Percentiles rank a stretch among this genome's conserved stretches.
These are phyloP conservation scores for Uropetala carovei DNA, from an alignment of 2,888 invertebrate species.

Conservation along the genomic window DNA sequence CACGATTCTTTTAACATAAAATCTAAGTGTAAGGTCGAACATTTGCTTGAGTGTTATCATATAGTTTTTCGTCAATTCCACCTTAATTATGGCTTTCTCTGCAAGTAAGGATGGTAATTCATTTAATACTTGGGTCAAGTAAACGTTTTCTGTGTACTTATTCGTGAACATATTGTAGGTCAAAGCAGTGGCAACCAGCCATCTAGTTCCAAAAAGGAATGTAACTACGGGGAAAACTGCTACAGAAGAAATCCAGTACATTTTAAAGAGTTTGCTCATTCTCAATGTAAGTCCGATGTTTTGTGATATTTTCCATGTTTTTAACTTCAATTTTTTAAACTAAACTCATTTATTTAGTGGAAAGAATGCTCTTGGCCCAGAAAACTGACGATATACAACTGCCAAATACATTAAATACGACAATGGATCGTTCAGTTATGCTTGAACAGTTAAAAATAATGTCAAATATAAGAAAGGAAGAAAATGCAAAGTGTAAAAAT, in stretches of 20 bases:
- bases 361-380: conserved; percentile 79
- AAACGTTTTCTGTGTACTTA: neutral
- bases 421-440: conserved; percentile 75
- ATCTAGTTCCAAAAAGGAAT: conserved; percentile 76
- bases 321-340: conserved; percentile 57
- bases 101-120: too few species aligned
- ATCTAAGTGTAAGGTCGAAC: too few species aligned
- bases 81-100: too few species aligned
- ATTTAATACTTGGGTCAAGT: too few species aligned
- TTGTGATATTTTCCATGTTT: conserved; percentile 51
- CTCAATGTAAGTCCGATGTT: conserved; percentile 81
- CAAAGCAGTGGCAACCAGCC: neutral
- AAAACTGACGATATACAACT: conserved; percentile 77
- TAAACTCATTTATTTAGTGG: conserved; percentile 77
- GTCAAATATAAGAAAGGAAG: conserved; percentile 71
- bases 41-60: too few species aligned
- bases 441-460: conserved; percentile 80
- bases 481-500: neutral
- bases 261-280: conserved; percentile 87
- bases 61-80: too few species aligned
- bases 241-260: conserved; percentile 91
- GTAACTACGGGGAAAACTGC: conserved; percentile 87
- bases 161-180: neutral
- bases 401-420: conserved; percentile 77
- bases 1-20: too few species aligned